Evolutionary conservation across 2,113 vertebrate genomes (phyloP).

Genomic region (Prochilodus magdalenae): DNA sequence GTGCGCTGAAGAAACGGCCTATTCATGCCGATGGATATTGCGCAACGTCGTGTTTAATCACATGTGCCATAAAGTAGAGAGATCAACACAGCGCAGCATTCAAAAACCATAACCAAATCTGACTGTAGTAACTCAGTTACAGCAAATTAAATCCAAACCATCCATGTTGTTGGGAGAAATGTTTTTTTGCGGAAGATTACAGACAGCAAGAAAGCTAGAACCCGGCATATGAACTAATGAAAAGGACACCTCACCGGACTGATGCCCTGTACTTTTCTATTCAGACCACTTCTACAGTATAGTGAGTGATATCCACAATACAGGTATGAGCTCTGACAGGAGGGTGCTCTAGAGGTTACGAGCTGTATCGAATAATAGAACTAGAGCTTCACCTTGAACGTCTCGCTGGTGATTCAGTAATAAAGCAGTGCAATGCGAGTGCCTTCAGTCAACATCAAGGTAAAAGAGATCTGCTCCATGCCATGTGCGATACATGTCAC

Average conservation of each 20-base stretch:
- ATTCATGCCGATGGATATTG: background rate
- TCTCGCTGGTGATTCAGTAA: background rate
- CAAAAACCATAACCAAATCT: background rate
- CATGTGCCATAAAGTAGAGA: background rate
- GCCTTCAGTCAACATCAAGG: slow-evolving; percentile 8
- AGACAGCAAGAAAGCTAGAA: background rate
- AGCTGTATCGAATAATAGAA: background rate
- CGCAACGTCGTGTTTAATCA: background rate
- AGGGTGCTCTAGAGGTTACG: background rate
- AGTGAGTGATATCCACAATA: background rate
- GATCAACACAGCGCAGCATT: background rate
- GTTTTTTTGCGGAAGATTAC: background rate
- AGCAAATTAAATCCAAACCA: background rate
- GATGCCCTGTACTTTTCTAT: background rate
- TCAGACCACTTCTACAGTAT: background rate
- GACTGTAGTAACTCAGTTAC: slow-evolving; percentile 5
- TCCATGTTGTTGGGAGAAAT: background rate
- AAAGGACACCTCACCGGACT: background rate
- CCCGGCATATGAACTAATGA: background rate
- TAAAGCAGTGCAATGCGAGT: background rate
- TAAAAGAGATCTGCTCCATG: slow-evolving; percentile 27
- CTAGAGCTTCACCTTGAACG: background rate
- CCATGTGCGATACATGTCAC: slow-evolving; percentile 28
- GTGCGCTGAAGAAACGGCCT: background rate
- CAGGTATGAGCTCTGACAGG: background rate